A percentile compares a stretch with the other conserved stretches of the same genome.
phyloP scores from a whole-genome alignment of 2,113 vertebrate genomes.

The Pelobates fuscus region DNA sequence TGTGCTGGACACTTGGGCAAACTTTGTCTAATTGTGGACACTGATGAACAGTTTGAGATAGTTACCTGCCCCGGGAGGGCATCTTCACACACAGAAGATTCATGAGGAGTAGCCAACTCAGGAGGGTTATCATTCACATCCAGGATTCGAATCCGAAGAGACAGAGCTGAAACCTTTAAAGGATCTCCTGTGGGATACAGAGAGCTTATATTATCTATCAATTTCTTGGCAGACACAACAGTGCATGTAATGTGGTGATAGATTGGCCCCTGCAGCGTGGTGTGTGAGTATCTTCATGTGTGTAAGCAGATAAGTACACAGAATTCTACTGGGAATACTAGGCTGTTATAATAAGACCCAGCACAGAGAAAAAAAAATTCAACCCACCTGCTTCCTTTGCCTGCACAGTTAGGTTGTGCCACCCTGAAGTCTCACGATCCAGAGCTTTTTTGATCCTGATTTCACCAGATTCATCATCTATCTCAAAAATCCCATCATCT shows the following conservation, averaged over 20 bases:
- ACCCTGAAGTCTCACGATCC: conserved; percentile 92
- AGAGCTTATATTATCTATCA: background rate
- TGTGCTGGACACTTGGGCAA: too few species aligned
- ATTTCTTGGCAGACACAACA: too few species aligned
- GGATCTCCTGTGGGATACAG: conserved; percentile 79
- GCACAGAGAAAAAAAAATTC: too few species aligned
- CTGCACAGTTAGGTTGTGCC: conserved; percentile 96
- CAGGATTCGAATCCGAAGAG: conserved; percentile 90
- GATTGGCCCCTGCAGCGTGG: too few species aligned
- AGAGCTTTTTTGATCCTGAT: conserved; percentile 87
- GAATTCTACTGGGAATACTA: too few species aligned
- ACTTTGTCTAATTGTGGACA: too few species aligned
- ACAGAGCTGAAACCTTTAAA: conserved; percentile 79
- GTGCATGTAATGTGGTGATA: too few species aligned
- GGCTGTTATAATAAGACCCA: too few species aligned
- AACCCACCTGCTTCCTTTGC: conserved; percentile 89
- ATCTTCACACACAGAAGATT: conserved; percentile 91
- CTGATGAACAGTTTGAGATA: too few species aligned
- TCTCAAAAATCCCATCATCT: conserved; percentile 92
- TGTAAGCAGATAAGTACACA: too few species aligned
- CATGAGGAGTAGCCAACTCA: conserved; percentile 88
- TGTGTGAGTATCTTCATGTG: too few species aligned
- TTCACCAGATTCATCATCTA: conserved; percentile 85
- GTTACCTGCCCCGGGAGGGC: conserved; percentile 91
- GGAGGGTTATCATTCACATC: conserved; percentile 97